Conservation (phyloP, 2,888 invertebrate genomes). For the Pycnomerus fuliginosus region DNA sequence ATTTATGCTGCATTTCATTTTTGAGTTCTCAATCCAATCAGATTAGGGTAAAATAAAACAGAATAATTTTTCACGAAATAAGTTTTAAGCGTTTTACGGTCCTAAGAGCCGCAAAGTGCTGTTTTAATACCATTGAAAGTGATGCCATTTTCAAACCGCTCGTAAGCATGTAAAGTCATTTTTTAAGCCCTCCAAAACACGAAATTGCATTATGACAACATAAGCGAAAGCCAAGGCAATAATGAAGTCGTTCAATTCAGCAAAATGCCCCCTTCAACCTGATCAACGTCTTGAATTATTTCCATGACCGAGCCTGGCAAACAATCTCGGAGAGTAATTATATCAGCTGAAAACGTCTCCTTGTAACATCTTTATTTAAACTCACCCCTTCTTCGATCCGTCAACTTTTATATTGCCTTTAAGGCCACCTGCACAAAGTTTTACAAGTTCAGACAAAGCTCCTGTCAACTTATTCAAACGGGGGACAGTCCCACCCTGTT, state of each 20-base stretch:
- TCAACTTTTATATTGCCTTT: slow-evolving; percentile 29
- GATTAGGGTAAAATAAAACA: too few species aligned
- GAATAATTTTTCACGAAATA: too few species aligned
- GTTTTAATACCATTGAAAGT: too few species aligned
- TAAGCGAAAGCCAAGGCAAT: too few species aligned
- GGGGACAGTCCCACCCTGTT: slow-evolving; percentile 13
- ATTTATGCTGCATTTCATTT: too few species aligned
- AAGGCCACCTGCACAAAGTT: slow-evolving; percentile 31
- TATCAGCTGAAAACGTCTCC: slow-evolving; percentile 31
- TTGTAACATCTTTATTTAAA: slow-evolving; percentile 32
- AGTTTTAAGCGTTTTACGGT: too few species aligned
- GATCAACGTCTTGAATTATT: slow-evolving; percentile 43
- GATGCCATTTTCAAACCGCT: too few species aligned
- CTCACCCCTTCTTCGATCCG: slow-evolving; percentile 26
- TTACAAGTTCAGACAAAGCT: slow-evolving; percentile 21
- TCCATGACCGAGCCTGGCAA: slow-evolving; percentile 41
- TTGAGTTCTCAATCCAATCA: too few species aligned
- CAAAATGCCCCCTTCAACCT: slow-evolving; percentile 36
- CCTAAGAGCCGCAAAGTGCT: too few species aligned
- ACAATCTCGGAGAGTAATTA: slow-evolving; percentile 41
- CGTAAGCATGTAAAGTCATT: too few species aligned
- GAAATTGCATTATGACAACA: too few species aligned
- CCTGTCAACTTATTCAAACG: slow-evolving; percentile 20
- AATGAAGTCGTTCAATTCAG: slow-evolving; percentile 30
- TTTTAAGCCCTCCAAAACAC: too few species aligned